These are phyloP conservation scores for Melanotaenia nigrans DNA, from an alignment of 2,797 vertebrate species.

Conservation along the genomic window DNA sequence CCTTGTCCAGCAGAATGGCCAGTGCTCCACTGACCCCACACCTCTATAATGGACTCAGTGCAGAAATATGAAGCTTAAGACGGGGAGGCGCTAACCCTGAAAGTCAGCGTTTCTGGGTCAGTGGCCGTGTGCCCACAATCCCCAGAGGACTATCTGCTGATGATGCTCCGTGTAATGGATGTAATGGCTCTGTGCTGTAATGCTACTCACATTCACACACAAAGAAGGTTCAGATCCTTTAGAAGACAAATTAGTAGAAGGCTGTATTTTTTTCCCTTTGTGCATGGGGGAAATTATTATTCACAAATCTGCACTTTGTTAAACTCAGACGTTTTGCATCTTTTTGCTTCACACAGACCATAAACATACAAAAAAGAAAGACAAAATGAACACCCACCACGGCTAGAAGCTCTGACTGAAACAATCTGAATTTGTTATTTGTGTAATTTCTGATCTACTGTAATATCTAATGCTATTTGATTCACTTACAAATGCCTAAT, in stretches of 20 bases:
- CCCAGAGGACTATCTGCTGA: slow-evolving; percentile 47
- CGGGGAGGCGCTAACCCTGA: slow-evolving; percentile 59
- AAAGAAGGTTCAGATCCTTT: slow-evolving; percentile 9
- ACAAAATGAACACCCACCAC: not conserved
- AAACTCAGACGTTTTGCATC: slow-evolving; percentile 5
- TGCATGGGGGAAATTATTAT: slow-evolving; percentile 17
- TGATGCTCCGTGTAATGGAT: slow-evolving; percentile 56
- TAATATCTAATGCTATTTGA: not conserved
- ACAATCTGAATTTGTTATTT: not conserved
- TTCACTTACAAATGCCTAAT: not conserved
- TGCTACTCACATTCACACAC: slow-evolving; percentile 28
- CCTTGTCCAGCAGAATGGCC: slow-evolving; percentile 47
- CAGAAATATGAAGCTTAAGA: slow-evolving; percentile 50
- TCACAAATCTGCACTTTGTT: slow-evolving; percentile 5
- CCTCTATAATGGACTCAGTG: slow-evolving; percentile 62
- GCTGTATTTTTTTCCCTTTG: slow-evolving; percentile 4
- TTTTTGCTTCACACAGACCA: slow-evolving; percentile 9
- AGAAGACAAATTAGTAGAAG: slow-evolving; percentile 28
- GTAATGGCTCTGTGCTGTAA: slow-evolving; percentile 49
- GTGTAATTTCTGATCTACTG: not conserved
- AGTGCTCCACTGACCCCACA: slow-evolving; percentile 51
- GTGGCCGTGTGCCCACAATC: slow-evolving; percentile 29
- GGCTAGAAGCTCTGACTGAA: not conserved
- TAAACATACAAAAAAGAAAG: not conserved
- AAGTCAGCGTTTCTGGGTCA: slow-evolving; percentile 73